A percentile compares a stretch with the other conserved stretches of the same genome.
Evolutionary conservation across 92 coral and sea anemone genomes (phyloP).

Genomic region (Galaxea fascicularis): DNA sequence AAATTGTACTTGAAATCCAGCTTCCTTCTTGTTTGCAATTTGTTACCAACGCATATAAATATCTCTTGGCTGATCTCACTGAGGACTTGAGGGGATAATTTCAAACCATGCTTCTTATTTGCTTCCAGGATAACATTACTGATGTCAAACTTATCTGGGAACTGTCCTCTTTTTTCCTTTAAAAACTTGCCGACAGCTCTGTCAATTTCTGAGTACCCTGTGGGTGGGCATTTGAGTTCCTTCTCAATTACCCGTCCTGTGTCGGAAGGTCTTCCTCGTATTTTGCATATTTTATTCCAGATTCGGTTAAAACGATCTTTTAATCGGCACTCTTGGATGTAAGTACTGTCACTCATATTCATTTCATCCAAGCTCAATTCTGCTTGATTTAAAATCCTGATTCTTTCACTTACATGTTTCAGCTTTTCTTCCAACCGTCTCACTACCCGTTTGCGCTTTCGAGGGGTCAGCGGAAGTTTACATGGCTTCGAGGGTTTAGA

Average conservation of each 20-base stretch:
- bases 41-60: conserved; percentile 90
- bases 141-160: conserved; percentile 94
- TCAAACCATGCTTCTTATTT: conserved; percentile 74
- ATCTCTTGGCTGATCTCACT: conserved; percentile 83
- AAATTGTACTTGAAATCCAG: conserved; percentile 83
- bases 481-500: background rate
- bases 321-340: conserved; percentile 80
- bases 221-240: conserved; percentile 60
- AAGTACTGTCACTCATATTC: conserved; percentile 83
- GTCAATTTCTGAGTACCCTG: conserved; percentile 84
- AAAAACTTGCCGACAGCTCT: conserved; percentile 76
- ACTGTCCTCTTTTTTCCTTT: conserved; percentile 61
- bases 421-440: conserved; percentile 66
- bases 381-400: conserved; percentile 81
- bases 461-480: conserved; percentile 25
- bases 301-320: conserved; percentile 80
- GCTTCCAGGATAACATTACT: conserved; percentile 67
- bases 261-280: conserved; percentile 81
- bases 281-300: conserved; percentile 86
- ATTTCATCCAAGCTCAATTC: conserved; percentile 95
- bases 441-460: conserved; percentile 68
- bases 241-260: conserved; percentile 94
- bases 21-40: conserved; percentile 86
- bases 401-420: conserved; percentile 65
- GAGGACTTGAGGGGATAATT: conserved; percentile 68